Percentiles rank a stretch among this genome's conserved stretches.
phyloP scores from a whole-genome alignment of 2,888 invertebrate genomes.

The Podotricha telesiphe region DNA sequence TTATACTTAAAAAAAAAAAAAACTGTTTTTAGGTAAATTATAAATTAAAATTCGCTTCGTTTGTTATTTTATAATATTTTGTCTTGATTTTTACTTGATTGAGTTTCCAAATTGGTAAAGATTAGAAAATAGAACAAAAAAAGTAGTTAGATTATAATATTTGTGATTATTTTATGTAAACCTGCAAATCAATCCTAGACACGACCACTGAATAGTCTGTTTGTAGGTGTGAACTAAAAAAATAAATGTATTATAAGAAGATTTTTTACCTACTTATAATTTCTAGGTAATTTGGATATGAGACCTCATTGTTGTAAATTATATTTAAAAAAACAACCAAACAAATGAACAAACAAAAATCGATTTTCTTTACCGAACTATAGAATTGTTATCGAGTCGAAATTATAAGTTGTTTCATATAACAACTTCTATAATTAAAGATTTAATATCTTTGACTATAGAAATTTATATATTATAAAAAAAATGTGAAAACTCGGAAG shows the following conservation, averaged over 20 bases:
- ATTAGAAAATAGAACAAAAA: neutral
- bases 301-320: conserved; percentile 62
- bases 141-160: neutral
- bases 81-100: neutral
- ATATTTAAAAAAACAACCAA: conserved; percentile 28
- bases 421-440: neutral
- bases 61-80: neutral
- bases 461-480: neutral
- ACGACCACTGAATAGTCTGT: conserved; percentile 67
- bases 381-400: neutral
- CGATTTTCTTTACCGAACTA: neutral
- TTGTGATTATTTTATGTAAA: conserved; percentile 35
- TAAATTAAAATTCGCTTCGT: neutral
- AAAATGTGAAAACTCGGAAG: neutral
- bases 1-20: neutral
- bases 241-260: conserved; percentile 61
- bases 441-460: too few species aligned
- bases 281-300: conserved; percentile 67
- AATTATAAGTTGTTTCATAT: neutral
- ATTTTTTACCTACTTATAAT: conserved; percentile 75
- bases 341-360: conserved; percentile 12
- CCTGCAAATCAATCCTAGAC: conserved; percentile 61
- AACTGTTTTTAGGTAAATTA: neutral
- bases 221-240: conserved; percentile 61
- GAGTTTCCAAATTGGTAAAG: neutral